Evolutionary conservation across 92 coral and sea anemone species (phyloP).

Genomic region (Zoanthus sansibaricus): DNA sequence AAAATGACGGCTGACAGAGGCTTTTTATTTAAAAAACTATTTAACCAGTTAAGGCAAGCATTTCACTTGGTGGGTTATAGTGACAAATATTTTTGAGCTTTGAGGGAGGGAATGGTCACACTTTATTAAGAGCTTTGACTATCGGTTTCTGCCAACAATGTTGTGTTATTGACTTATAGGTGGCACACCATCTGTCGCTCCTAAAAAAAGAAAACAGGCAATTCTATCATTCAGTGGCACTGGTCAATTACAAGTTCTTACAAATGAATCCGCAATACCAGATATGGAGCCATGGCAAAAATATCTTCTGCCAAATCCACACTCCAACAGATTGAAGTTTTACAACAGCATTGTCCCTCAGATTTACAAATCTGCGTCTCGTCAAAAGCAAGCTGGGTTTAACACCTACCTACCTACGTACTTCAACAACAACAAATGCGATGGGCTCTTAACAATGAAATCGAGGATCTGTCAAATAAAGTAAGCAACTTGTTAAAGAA

Average conservation of each 20-base stretch:
- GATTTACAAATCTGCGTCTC: slow-evolving; percentile 36
- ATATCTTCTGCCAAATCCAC: slow-evolving; percentile 48
- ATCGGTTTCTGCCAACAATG: slow-evolving; percentile 29
- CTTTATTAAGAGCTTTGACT: slow-evolving; percentile 10
- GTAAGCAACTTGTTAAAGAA: slow-evolving; percentile 29
- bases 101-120: slow-evolving; percentile 25
- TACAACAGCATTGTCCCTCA: slow-evolving; percentile 33
- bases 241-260: slow-evolving; percentile 43
- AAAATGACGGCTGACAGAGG: slow-evolving; percentile 13
- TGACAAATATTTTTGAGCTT: neutral
- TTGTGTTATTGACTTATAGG: slow-evolving; percentile 28
- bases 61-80: slow-evolving; percentile 7
- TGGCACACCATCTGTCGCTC: slow-evolving; percentile 45
- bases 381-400: slow-evolving; percentile 34
- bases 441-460: slow-evolving; percentile 44
- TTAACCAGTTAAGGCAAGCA: slow-evolving; percentile 11
- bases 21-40: slow-evolving; percentile 11
- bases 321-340: slow-evolving; percentile 34
- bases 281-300: slow-evolving; percentile 49
- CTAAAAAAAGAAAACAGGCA: slow-evolving; percentile 34
- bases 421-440: slow-evolving; percentile 28
- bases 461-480: slow-evolving; percentile 42
- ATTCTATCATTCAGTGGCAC: slow-evolving; percentile 18
- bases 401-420: slow-evolving; percentile 17
- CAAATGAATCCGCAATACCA: slow-evolving; percentile 38